These are phyloP conservation scores for Crotalus adamanteus DNA, from an alignment of 2,797 vertebrate species.

Conservation along the genomic window DNA sequence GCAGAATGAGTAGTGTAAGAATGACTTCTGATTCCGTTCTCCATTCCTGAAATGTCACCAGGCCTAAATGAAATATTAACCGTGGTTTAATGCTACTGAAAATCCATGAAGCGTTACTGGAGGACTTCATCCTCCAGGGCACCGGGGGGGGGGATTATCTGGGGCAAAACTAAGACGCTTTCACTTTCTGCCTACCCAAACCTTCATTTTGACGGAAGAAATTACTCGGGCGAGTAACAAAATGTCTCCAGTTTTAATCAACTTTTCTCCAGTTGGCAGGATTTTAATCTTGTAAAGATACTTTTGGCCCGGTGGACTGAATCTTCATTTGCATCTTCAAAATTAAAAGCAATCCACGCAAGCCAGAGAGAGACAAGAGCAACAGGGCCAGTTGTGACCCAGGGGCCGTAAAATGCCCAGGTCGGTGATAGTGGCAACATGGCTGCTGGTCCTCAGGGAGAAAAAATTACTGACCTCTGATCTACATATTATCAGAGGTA, in stretches of 20 bases:
- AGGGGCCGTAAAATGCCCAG: not conserved
- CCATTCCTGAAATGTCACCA: not conserved
- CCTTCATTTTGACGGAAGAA: no score
- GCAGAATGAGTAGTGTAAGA: not conserved
- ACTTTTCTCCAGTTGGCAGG: no score
- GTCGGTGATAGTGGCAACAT: not conserved
- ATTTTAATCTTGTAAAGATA: no score
- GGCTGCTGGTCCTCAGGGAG: not conserved
- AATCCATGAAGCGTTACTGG: not conserved
- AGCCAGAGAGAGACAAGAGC: no score
- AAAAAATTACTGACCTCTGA: not conserved
- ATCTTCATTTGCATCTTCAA: no score
- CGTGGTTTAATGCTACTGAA: not conserved
- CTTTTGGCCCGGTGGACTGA: no score
- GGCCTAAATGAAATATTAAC: not conserved
- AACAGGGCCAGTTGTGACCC: not conserved
- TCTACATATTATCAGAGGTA: not conserved
- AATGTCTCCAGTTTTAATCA: no score
- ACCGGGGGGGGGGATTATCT: not conserved
- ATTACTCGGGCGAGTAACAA: no score
- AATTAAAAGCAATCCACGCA: no score
- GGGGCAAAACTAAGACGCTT: not conserved
- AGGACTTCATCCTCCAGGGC: not conserved
- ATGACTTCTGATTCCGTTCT: not conserved
- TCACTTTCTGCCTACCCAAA: no score